Evolutionary conservation across 2,888 invertebrate species (phyloP), one percentile per base, ranked within the genome.

Genomic region (Lycaena phlaeas): DNA sequence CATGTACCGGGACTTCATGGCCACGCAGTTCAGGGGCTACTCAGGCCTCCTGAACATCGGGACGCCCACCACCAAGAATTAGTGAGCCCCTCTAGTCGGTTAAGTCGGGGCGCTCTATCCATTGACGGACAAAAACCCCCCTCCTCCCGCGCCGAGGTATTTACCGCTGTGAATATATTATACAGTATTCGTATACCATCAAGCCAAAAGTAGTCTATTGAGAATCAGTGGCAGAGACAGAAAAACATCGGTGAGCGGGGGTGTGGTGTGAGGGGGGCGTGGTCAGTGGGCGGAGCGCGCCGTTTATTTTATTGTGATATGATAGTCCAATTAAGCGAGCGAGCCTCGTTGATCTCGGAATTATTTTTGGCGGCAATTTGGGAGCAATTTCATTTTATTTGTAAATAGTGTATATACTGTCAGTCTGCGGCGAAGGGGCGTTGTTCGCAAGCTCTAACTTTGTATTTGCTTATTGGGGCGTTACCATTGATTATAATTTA

Each of bases 31-130:
- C 10, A 52, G 75, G 18, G 63, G 68, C 0, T 82, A 81, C 45
- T 60, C 71, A 1, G 68, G 70, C 0, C 50, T 82, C 1, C 27
- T 79, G 1, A 75, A 72, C 30, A 57, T 74, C 42, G 74, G 75
- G 0, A 76, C 81, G 7, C 84, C 84, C 2, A 81, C 82, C 52
- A 82, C 81, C 55, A 82, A 81, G 45, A 78, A 79, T 64, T 82
- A 61, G 48, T 25, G 36, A 17, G 38, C 14, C 22, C 22, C 31
- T 41, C 46, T 43, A 42, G 42, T 45, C 41, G 14, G 17, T 41
- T 38, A 38, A 36, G 43, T 34, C 12, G 11, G 36, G 18, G 27
- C 27, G 22, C 28, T 37, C 40, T 36, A 28, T 36, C 22, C 5
- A 5, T 22, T 9, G 22, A 22, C 22, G 22, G 9, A 22, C 6